A percentile compares a stretch with the other conserved stretches of the same genome.
Conservation (phyloP, 2,797 vertebrate species). For the Argentina silus region DNA sequence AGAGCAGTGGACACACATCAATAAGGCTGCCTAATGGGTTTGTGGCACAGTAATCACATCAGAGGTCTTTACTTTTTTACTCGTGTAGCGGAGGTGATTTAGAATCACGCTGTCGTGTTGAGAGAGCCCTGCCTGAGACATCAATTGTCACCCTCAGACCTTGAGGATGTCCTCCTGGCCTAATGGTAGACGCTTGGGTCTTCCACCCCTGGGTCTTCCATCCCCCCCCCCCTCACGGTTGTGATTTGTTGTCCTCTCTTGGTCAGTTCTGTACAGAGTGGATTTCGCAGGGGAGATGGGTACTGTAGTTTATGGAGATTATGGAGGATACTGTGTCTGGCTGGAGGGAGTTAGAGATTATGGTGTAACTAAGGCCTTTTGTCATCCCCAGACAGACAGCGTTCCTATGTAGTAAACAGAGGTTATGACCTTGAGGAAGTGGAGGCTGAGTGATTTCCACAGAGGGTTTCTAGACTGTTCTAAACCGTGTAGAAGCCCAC, state of each 20-base stretch:
- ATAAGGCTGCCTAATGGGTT: constrained; percentile 66
- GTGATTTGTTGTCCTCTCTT: too few species aligned
- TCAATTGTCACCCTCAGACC: too few species aligned
- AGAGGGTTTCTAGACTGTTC: too few species aligned
- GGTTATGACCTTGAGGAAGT: not conserved
- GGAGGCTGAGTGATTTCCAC: not conserved
- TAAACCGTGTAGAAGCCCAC: too few species aligned
- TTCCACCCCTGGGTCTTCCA: not conserved
- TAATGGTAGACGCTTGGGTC: too few species aligned
- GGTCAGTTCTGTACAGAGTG: not conserved
- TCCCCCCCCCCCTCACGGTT: too few species aligned
- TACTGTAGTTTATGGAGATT: too few species aligned
- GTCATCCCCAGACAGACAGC: not conserved
- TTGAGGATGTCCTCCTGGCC: too few species aligned
- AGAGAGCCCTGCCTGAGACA: too few species aligned
- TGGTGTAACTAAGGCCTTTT: not conserved
- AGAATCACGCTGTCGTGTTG: too few species aligned
- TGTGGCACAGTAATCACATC: constrained; percentile 71
- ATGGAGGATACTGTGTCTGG: too few species aligned
- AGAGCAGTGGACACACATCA: constrained; percentile 60
- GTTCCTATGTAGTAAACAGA: not conserved
- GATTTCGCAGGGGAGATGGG: not conserved
- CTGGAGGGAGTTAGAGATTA: not conserved
- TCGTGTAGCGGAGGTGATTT: constrained; percentile 7
- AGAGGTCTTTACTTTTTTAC: constrained; percentile 57